Conservation (phyloP, 2,888 invertebrate genomes). For the Apotomis turbidana region DNA sequence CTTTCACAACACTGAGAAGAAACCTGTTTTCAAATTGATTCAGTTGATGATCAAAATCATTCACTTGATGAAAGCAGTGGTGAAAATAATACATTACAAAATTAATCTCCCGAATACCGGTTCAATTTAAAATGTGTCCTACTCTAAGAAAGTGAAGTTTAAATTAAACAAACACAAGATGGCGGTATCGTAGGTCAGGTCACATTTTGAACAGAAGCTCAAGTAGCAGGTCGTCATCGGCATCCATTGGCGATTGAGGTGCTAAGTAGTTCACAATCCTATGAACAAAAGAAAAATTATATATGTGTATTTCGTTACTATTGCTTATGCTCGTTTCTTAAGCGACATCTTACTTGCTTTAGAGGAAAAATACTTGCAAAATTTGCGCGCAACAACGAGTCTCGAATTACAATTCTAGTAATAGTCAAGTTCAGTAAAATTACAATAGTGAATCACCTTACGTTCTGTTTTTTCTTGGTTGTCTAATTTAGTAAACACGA, state of each 20-base stretch:
- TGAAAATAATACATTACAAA: slow-evolving; percentile 1
- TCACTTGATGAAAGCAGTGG: slow-evolving; percentile 28
- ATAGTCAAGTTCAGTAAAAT: no score
- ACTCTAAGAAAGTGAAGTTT: slow-evolving; percentile 20
- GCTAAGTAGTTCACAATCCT: slow-evolving; percentile 79
- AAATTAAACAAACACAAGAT: slow-evolving; percentile 28
- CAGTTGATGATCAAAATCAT: slow-evolving; percentile 31
- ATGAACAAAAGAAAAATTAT: slow-evolving; percentile 44
- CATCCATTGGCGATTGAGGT: slow-evolving; percentile 79
- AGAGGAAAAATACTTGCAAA: no score
- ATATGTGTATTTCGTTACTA: no score
- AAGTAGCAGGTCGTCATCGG: slow-evolving; percentile 77
- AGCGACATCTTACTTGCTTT: no score
- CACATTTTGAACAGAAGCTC: slow-evolving; percentile 79
- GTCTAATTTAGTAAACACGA: no score
- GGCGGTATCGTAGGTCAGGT: slow-evolving; percentile 49
- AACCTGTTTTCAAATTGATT: slow-evolving; percentile 58
- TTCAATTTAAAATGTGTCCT: slow-evolving; percentile 12
- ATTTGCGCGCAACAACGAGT: no score
- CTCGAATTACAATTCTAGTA: no score
- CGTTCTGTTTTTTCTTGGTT: no score
- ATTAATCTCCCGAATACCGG: slow-evolving; percentile 22
- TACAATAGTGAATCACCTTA: no score
- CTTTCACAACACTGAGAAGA: slow-evolving; percentile 69
- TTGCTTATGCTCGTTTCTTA: no score